phyloP scores from a whole-genome alignment of 2,888 invertebrate species.

The Conops quadrifasciatus region DNA sequence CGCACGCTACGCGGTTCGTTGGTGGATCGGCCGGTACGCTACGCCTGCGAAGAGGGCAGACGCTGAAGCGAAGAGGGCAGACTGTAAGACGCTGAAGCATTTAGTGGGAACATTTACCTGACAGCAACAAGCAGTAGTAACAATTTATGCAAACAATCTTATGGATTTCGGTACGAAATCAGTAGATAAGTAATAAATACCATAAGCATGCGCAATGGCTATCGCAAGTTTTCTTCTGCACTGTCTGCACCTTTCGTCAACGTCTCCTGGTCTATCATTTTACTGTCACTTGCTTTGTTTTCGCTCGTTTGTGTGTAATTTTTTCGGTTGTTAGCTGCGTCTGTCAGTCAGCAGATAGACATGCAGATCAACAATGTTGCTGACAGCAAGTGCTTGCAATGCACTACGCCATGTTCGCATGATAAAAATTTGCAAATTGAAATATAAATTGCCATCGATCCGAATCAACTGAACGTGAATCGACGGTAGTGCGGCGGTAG shows the following conservation, averaged over 20 bases:
- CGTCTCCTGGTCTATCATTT: neutral
- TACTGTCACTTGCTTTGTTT: neutral
- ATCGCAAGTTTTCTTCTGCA: too few species aligned
- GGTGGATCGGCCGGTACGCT: too few species aligned
- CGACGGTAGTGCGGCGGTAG: neutral
- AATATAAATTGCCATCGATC: conserved; percentile 26
- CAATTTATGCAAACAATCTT: neutral
- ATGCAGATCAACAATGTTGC: conserved; percentile 17
- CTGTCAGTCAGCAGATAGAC: neutral
- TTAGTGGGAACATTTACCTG: neutral
- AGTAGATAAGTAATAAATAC: neutral
- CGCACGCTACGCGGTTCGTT: neutral
- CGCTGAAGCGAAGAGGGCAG: neutral
- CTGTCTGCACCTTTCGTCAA: too few species aligned
- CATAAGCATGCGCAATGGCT: too few species aligned
- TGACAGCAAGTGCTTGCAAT: conserved; percentile 8
- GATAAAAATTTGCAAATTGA: conserved; percentile 19
- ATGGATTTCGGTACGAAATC: neutral
- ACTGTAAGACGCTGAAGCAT: neutral
- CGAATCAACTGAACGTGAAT: neutral
- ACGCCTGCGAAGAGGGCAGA: too few species aligned
- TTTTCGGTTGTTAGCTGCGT: neutral
- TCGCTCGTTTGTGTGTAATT: neutral
- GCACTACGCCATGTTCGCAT: neutral
- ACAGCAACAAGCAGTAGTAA: conserved; percentile 1